Evolutionary conservation across 1,140 invertebrate species (phyloP), one percentile per base, ranked within the genome.

Genomic region (Meloidogyne chitwoodi): DNA sequence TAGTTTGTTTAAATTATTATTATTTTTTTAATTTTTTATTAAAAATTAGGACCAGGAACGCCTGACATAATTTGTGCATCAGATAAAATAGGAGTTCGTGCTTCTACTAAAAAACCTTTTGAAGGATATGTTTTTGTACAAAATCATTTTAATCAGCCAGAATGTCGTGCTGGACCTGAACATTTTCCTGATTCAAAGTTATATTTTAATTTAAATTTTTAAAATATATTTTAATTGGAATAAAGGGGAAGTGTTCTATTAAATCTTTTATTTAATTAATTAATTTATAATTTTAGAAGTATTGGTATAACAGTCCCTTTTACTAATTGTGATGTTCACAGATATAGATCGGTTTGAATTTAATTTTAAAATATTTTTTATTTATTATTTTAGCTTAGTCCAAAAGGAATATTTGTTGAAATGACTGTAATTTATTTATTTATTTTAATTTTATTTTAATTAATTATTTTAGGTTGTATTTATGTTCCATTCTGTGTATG

Each of bases 101-200:
- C 85, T 12, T 83, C 83, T 1, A 86, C 85, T 22, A 87, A 87
- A 64, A 83, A 87, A 65, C 85, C 83, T n/a, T 86, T 86, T 72
- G 85, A 86, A 41, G 85, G 85, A 10, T 83, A 80, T 76, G 85
- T 86, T 22, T 86, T 86, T 69, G 85, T 87, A 22, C 79, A 79
- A 68, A 86, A 86, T 71, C 85, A 86, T 70, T 86, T 87, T 68
- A 83, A 86, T 44, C 81, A 85, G 16, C 76, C 78, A 62, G 85
- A 87, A 48, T 86, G 85, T 72, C 73, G 85, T 29, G 84, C 84
- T 12, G 85, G 85, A 2, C 82, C 85, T 22, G 85, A 86, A 70
- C 72, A 85, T 29, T 86, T 86, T 73, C 26, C 79, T 27, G 86
- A 86, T 70, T 79, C 85, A 0, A 81, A 78, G 71, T 73, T n/a